Conservation (phyloP, 2,113 vertebrate genomes). For the Dasyprocta punctata region DNA sequence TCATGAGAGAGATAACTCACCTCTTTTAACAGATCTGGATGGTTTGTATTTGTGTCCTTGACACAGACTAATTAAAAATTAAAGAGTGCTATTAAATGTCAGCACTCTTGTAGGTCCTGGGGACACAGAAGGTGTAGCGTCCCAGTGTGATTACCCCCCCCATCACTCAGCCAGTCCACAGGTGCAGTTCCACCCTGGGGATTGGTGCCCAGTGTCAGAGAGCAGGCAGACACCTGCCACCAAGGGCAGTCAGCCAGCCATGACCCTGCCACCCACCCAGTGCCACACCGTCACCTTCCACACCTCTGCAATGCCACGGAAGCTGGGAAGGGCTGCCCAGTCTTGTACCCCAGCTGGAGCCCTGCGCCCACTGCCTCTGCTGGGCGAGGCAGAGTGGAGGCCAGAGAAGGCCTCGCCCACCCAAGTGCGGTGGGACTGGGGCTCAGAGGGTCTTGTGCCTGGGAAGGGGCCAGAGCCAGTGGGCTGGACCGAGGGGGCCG, state of each 20-base stretch:
- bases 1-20: background rate
- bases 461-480: background rate
- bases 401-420: accelerated
- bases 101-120: background rate
- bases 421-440: background rate
- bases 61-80: background rate
- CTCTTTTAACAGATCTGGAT: background rate
- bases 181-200: background rate
- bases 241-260: no score
- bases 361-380: background rate
- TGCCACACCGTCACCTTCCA: background rate
- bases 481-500: accelerated
- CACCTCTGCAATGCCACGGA: no score
- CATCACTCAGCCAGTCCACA: background rate
- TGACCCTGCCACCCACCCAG: background rate
- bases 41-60: background rate
- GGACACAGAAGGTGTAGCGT: background rate
- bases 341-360: background rate
- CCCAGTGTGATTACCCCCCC: background rate
- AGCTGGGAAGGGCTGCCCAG: background rate
- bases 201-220: background rate
- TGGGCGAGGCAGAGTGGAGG: background rate
- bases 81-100: background rate
- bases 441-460: background rate
- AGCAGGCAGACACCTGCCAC: background rate